A percentile compares a stretch with the other conserved stretches of the same genome.
Evolutionary conservation across 1,140 invertebrate genomes (phyloP).

Genomic region (Hylaeus anthracinus): DNA sequence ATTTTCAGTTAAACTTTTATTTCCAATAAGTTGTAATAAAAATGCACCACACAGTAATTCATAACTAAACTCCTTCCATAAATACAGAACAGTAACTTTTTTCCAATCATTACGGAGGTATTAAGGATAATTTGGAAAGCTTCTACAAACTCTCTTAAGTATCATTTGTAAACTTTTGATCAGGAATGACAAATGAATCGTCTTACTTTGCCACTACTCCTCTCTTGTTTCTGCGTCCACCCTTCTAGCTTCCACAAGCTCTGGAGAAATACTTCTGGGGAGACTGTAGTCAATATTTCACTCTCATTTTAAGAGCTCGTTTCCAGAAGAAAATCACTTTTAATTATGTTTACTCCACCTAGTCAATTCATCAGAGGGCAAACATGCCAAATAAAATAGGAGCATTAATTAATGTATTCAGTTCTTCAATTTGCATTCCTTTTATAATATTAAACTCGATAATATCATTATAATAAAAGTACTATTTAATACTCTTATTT

Average conservation of each 20-base stretch:
- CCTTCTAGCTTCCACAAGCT: not conserved
- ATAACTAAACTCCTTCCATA: not conserved
- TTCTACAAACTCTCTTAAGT: not conserved
- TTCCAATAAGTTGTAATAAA: no score
- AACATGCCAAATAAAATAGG: not conserved
- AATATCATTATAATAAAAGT: no score
- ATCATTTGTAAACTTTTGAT: not conserved
- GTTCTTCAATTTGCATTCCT: no score
- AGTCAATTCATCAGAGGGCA: not conserved
- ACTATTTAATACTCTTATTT: no score
- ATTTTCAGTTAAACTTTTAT: no score
- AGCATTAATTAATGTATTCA: slow-evolving; percentile 24
- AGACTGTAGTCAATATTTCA: slow-evolving; percentile 21
- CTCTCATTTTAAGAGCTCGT: slow-evolving; percentile 19
- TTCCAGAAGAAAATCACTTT: slow-evolving; percentile 24
- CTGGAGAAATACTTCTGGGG: slow-evolving; percentile 17
- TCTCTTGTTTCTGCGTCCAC: not conserved
- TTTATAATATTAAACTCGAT: no score
- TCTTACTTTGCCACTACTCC: not conserved
- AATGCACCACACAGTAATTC: not conserved
- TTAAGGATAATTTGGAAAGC: not conserved
- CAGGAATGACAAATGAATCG: not conserved
- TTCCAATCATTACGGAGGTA: not conserved
- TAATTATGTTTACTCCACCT: slow-evolving; percentile 34
- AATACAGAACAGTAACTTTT: not conserved